phyloP scores from a whole-genome alignment of 1,140 invertebrate species.

The Drosophila nasuta region DNA sequence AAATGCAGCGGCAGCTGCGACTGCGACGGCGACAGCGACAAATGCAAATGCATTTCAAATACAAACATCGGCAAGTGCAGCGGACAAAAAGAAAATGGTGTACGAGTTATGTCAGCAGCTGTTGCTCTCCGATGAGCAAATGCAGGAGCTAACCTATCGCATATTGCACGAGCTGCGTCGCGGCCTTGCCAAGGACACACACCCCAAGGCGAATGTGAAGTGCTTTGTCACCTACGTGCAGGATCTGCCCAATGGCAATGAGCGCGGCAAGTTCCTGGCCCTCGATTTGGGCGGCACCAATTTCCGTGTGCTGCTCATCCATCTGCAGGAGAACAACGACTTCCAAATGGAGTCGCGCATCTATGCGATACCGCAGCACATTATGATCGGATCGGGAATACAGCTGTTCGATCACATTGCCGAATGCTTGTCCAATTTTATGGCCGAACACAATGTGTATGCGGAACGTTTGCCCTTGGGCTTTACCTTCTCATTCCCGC shows the following conservation, averaged over 20 bases:
- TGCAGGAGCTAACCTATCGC: constrained; percentile 91
- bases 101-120: constrained; percentile 94
- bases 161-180: constrained; percentile 92
- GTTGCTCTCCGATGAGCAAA: constrained; percentile 92
- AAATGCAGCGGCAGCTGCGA: constrained; percentile 39
- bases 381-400: constrained; percentile 96
- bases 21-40: constrained; percentile 33
- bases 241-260: constrained; percentile 97
- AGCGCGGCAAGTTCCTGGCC: constrained; percentile 98
- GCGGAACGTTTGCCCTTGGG: constrained; percentile 95
- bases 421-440: constrained; percentile 97
- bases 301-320: constrained; percentile 97
- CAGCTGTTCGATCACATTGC: constrained; percentile 99
- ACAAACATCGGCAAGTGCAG: constrained; percentile 62
- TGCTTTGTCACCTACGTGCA: constrained; percentile 98
- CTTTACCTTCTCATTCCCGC: constrained; percentile 99
- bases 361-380: constrained; percentile 96
- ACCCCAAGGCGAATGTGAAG: constrained; percentile 93
- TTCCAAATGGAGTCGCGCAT: constrained; percentile 99
- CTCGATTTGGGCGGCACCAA: constrained; percentile 99
- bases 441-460: constrained; percentile 93
- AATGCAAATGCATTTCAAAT: constrained; percentile 56
- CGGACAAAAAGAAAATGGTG: constrained; percentile 87
- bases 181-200: constrained; percentile 93
- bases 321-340: constrained; percentile 91